Base-by-base conservation (phyloP, 37 sponge, comb jelly and placozoan species). In the Geodia barretti region DNA sequence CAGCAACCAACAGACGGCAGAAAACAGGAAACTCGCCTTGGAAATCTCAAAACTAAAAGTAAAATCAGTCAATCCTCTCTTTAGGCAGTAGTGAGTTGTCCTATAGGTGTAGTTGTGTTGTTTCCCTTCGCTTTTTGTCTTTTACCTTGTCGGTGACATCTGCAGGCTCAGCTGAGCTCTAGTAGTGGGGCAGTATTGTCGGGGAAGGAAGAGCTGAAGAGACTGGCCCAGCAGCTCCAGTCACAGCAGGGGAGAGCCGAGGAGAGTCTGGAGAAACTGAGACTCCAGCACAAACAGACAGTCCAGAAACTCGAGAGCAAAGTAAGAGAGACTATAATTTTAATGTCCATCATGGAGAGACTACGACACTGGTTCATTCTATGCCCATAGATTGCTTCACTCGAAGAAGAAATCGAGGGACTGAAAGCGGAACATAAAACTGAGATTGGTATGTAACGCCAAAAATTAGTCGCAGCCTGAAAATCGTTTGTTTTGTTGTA, bases 11-110 rank as follows among this genome's bases (percentile, higher is more conserved):
- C 81, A 87, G 39, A 66, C 70, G 2, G 24, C 81, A 11, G 87
- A 87, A 25, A 80, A 79, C 70, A 79, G 80, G 41, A 87, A 87
- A 80, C 62, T 87, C 60, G 81, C 75, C 1, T 41, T 87, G 24
- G 81, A 87, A 66, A 75, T 87, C 59, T 80, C 81, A 2, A 87
- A 87, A 66, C 41, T 87, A 14, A 87, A 87, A 70, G 87, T 87
- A 8, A 64, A 25, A 19, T 1, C 0, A 3, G 3, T 4, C 31
- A 31, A 47, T 47, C 54, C 54, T 47, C 54, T n/a, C n/a, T n/a
- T n/a, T n/a, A n/a, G n/a, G n/a, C n/a, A n/a, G n/a, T n/a, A n/a
- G n/a, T n/a, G n/a, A n/a, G n/a, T n/a, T n/a, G n/a, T n/a, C n/a
- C n/a, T n/a, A n/a, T n/a, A n/a, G n/a, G n/a, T n/a, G n/a, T n/a